Conservation (phyloP, 2,113 vertebrate species). For the Heteronetta atricapilla region DNA sequence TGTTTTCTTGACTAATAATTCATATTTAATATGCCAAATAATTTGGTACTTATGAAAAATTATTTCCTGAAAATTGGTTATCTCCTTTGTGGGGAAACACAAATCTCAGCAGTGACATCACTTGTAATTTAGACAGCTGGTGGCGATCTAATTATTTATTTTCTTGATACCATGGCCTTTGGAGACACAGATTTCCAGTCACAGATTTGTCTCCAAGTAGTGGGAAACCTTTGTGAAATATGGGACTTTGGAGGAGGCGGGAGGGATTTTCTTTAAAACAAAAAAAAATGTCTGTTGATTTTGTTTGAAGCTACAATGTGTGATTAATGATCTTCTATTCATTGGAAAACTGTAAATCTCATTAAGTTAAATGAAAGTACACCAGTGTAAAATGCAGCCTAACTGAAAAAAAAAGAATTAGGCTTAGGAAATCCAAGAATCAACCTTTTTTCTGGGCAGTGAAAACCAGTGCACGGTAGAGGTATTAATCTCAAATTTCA, state of each 20-base stretch:
- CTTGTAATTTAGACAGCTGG: slow-evolving; percentile 28
- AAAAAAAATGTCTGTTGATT: slow-evolving; percentile 18
- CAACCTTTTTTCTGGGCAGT: background rate
- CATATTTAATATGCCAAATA: background rate
- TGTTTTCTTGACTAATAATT: slow-evolving; percentile 2
- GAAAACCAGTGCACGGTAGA: background rate
- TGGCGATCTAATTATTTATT: slow-evolving; percentile 22
- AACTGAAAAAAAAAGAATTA: background rate
- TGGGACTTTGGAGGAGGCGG: background rate
- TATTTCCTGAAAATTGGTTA: background rate
- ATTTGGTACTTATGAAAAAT: background rate
- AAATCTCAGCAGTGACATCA: slow-evolving; percentile 15
- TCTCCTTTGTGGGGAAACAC: background rate
- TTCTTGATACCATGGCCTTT: background rate
- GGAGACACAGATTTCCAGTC: slow-evolving; percentile 3
- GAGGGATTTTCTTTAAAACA: background rate
- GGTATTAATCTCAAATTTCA: background rate
- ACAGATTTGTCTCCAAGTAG: background rate
- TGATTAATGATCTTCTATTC: slow-evolving; percentile 54
- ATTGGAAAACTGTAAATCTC: slow-evolving; percentile 1
- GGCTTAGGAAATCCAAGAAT: background rate
- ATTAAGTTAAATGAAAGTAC: slow-evolving; percentile 8
- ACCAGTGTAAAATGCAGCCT: background rate
- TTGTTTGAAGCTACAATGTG: slow-evolving; percentile 40
- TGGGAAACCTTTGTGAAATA: slow-evolving; percentile 18